Evolutionary conservation across 1,140 invertebrate genomes (phyloP), one percentile per base, ranked within the genome.

Genomic region (Eufriesea mexicana): DNA sequence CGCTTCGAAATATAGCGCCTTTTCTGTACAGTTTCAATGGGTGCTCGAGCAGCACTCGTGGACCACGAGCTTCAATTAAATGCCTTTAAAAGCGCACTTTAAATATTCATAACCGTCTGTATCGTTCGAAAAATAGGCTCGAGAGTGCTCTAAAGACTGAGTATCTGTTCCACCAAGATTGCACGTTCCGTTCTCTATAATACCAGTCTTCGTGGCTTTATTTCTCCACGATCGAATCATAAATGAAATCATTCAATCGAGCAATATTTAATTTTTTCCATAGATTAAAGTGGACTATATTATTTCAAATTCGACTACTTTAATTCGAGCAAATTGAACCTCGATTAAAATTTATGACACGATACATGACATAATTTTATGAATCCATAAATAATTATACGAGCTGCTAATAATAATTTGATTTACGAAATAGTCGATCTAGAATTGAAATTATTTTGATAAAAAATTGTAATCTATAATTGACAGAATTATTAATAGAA

Each of bases 11-110:
- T 62, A 71, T 49, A 25, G 7, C 54, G 23, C 59, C 55, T 66
- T 80, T 80, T 80, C 49, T 55, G 25, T 66, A 51, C 35, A 47
- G 18, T 74, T 71, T 79, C 66, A 79, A 78, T 68, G n/a, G n/a
- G 35, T 25, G 35, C 64, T 79, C 23, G 2, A 59, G 20, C 20
- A 8, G n/a, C 18, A 59, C 51, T 54, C 28, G 12, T 57, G 64
- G 12, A 20, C 23, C 47, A 55, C 16, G 23, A 25, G 23, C 76
- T 57, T 67, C 51, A 55, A 68, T 78, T 68, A 51, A 78, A 55
- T 28, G 23, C 66, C 51, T 78, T 20, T 28, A 57, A 9, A 45
- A 45, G 54, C 35, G 23, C 16, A 57, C 66, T 78, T 67, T 55
- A 78, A 78, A 68, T 78, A 54, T 66, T 67, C 54, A 45, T 68